These are phyloP conservation scores for Psittacara wagleri DNA, from an alignment of 2,113 vertebrate species.

Conservation along the genomic window DNA sequence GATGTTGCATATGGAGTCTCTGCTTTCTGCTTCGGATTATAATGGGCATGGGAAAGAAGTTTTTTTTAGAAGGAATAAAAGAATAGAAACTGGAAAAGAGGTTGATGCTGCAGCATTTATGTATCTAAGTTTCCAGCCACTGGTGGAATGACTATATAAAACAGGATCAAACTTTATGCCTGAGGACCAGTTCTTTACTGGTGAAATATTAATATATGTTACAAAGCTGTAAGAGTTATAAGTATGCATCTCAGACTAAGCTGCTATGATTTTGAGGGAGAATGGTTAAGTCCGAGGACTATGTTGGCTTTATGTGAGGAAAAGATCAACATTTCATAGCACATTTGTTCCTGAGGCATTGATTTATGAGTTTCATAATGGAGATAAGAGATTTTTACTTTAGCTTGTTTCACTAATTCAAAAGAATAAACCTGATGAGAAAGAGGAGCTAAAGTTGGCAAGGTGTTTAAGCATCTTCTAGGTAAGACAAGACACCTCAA, in stretches of 20 bases:
- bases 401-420: neutral
- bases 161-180: rapidly evolving
- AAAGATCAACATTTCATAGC: neutral
- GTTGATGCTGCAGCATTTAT: neutral
- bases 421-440: neutral
- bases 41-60: rapidly evolving
- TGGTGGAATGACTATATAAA: neutral
- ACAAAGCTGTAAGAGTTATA: no score
- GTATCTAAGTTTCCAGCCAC: neutral
- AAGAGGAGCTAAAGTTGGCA: neutral
- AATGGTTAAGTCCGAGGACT: neutral
- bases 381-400: neutral
- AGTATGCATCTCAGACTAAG: neutral
- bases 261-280: neutral
- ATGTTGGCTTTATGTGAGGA: neutral
- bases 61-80: neutral
- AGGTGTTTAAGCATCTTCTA: neutral
- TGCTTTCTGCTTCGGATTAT: neutral
- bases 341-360: neutral
- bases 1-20: rapidly evolving
- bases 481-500: neutral
- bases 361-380: neutral
- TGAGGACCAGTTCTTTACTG: neutral
- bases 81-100: neutral
- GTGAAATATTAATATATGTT: neutral